A percentile compares a stretch with the other conserved stretches of the same genome.
Evolutionary conservation across 2,888 invertebrate genomes (phyloP).

Genomic region (Atethmia centrago): DNA sequence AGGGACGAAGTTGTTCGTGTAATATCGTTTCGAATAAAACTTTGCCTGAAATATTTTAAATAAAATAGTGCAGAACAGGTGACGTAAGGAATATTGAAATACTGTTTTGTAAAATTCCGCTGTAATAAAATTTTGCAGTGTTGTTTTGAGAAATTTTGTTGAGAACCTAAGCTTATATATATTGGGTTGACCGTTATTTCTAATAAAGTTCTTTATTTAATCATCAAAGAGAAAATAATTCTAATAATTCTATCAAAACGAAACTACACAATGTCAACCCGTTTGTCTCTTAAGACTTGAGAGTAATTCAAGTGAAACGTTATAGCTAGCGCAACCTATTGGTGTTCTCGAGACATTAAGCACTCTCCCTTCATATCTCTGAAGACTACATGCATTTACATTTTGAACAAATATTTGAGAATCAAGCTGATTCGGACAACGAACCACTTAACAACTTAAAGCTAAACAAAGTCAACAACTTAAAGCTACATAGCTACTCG

Average conservation of each 20-base stretch:
- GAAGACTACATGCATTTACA: constrained; percentile 39
- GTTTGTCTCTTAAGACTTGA: constrained; percentile 30
- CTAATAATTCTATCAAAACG: constrained; percentile 25
- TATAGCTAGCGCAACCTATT: constrained; percentile 57
- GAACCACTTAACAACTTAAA: too few relatives aligned
- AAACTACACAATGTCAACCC: constrained; percentile 27
- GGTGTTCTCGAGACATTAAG: constrained; percentile 58
- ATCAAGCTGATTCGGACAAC: neutral
- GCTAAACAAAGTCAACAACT: neutral
- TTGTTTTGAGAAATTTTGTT: constrained; percentile 17
- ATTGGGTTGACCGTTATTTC: constrained; percentile 10
- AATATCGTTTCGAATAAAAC: constrained; percentile 62
- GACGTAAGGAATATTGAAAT: constrained; percentile 52
- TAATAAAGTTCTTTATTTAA: constrained; percentile 12
- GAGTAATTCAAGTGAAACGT: constrained; percentile 32
- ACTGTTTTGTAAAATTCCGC: constrained; percentile 36
- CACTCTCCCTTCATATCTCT: constrained; percentile 18
- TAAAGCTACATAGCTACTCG: neutral
- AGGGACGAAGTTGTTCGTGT: constrained; percentile 62
- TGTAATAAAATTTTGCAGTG: constrained; percentile 22
- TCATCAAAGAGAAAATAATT: constrained; percentile 20
- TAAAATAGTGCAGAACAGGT: constrained; percentile 63
- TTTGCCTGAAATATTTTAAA: constrained; percentile 63
- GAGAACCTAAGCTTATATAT: too few relatives aligned
- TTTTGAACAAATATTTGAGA: constrained; percentile 9